These are phyloP conservation scores for Dynastes grantii DNA, from an alignment of 2,888 invertebrate genomes.

Conservation along the genomic window DNA sequence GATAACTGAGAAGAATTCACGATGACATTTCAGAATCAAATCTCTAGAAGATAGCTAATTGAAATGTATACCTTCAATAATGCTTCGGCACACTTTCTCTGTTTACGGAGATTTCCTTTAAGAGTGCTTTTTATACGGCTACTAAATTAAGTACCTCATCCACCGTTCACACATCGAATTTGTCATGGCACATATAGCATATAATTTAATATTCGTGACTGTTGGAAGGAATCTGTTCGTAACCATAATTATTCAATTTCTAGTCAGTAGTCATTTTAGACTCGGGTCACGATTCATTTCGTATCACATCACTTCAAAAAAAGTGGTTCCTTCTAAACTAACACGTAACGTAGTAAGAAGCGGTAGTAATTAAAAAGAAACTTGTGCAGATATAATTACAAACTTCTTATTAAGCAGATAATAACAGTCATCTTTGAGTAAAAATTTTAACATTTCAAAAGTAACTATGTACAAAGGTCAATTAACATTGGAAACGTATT, in stretches of 20 bases:
- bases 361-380: constrained; percentile 1
- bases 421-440: too few relatives aligned
- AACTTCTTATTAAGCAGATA: too few relatives aligned
- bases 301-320: constrained; percentile 9
- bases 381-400: too few relatives aligned
- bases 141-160: constrained; percentile 32
- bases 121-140: constrained; percentile 15
- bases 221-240: constrained; percentile 11
- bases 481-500: too few relatives aligned
- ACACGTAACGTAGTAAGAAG: background rate
- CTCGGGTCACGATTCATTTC: constrained; percentile 27
- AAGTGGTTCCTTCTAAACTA: background rate
- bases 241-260: constrained; percentile 33
- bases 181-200: constrained; percentile 22
- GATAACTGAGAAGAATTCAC: background rate
- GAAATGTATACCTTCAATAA: constrained; percentile 39
- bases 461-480: too few relatives aligned
- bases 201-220: constrained; percentile 41
- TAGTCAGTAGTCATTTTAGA: constrained; percentile 18
- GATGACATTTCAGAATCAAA: constrained; percentile 15
- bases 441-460: too few relatives aligned
- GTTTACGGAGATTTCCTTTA: constrained; percentile 22
- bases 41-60: constrained; percentile 19
- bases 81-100: constrained; percentile 40
- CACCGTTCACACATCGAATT: constrained; percentile 37